These are phyloP conservation scores for Polyommatus icarus DNA, from an alignment of 2,888 invertebrate species.

Conservation along the genomic window DNA sequence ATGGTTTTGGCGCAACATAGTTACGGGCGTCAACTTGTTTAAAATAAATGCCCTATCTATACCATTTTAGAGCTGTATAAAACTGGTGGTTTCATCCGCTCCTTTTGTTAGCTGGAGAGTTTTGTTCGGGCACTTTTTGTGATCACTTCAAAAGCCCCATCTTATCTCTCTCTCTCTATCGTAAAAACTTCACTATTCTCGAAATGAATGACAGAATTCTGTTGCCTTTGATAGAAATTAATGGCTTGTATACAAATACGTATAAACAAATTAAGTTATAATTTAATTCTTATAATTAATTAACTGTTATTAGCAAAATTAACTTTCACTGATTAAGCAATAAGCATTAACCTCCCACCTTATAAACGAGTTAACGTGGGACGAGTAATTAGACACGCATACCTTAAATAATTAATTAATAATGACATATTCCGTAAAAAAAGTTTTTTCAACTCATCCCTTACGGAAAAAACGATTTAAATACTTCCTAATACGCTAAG, in stretches of 20 bases:
- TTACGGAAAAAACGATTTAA: background rate
- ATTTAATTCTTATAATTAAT: background rate
- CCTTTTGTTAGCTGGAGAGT: constrained; percentile 74
- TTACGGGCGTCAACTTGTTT: too few relatives aligned
- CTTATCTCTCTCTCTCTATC: constrained; percentile 72
- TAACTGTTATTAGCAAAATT: background rate
- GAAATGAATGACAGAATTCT: constrained; percentile 46
- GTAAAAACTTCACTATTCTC: constrained; percentile 56
- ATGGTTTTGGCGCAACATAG: too few relatives aligned
- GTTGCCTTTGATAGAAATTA: background rate
- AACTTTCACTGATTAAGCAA: background rate
- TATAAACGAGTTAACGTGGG: background rate
- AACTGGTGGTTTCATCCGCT: constrained; percentile 66
- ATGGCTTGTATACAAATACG: background rate
- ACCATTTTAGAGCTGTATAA: constrained; percentile 44
- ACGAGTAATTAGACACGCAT: background rate
- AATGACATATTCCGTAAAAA: background rate
- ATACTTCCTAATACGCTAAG: too few relatives aligned
- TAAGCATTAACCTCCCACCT: background rate
- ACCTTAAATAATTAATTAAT: background rate
- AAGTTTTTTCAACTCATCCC: background rate
- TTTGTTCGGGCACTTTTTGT: constrained; percentile 69
- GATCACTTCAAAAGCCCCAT: constrained; percentile 67
- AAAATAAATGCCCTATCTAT: background rate
- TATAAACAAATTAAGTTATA: background rate